A percentile compares a stretch with the other conserved stretches of the same genome.
phyloP scores from a whole-genome alignment of 2,888 invertebrate species.

The Drosophila recens region DNA sequence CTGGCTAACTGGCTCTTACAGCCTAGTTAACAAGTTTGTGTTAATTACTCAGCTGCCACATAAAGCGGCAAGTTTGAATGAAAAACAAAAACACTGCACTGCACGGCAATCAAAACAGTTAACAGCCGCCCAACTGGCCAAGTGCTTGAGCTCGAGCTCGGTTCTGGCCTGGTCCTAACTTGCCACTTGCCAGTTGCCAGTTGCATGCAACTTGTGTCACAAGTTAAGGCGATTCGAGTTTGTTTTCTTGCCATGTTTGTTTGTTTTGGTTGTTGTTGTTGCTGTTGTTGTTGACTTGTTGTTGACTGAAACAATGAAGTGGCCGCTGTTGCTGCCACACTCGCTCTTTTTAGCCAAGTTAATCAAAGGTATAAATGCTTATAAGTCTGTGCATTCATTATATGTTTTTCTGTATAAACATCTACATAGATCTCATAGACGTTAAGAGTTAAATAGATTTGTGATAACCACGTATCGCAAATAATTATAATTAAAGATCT shows the following conservation, averaged over 20 bases:
- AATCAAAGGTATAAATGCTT: neutral
- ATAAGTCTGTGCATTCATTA: neutral
- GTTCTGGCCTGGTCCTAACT: neutral
- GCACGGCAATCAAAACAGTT: conserved; percentile 8
- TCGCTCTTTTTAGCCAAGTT: neutral
- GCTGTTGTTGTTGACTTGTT: conserved; percentile 14
- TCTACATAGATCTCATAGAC: neutral
- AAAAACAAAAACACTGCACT: conserved; percentile 12
- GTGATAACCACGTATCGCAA: too few species aligned
- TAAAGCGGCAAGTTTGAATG: conserved; percentile 18
- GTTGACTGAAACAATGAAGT: conserved; percentile 13
- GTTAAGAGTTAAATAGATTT: neutral
- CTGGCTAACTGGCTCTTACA: neutral
- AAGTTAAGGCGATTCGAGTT: conserved; percentile 18
- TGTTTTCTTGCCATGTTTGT: conserved; percentile 19
- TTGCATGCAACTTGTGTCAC: conserved; percentile 10
- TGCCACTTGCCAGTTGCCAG: conserved; percentile 17
- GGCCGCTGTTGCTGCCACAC: neutral
- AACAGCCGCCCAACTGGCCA: conserved; percentile 10
- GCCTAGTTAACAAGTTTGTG: conserved; percentile 46
- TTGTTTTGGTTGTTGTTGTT: neutral
- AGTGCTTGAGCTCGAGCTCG: neutral
- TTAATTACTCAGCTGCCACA: conserved; percentile 44
- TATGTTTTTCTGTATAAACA: neutral
- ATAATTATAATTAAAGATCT: too few species aligned